Evolutionary conservation across 2,888 invertebrate genomes (phyloP).

Genomic region (Scaeva pyrastri): DNA sequence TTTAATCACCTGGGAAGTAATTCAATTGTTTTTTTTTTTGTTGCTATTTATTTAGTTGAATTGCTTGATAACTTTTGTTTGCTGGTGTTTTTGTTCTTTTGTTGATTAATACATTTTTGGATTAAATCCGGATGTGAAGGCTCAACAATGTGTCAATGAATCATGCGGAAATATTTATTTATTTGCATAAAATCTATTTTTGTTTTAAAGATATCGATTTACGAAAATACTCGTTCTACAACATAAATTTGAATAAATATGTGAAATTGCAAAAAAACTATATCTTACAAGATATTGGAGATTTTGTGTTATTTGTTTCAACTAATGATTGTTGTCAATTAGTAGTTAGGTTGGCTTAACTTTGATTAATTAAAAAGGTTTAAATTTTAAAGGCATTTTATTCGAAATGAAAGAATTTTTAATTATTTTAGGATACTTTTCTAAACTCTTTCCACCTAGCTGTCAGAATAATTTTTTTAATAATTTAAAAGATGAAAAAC

Average conservation of each 20-base stretch:
- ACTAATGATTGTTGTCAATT: not conserved
- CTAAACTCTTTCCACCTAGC: no score
- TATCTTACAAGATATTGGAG: no score
- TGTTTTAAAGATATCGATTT: not conserved
- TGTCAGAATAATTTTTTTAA: no score
- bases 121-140: slow-evolving; percentile 46
- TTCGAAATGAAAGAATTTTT: no score
- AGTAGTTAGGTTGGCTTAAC: not conserved
- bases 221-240: not conserved
- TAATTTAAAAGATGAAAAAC: no score
- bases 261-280: not conserved
- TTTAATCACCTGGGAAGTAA: slow-evolving; percentile 22
- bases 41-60: slow-evolving; percentile 27
- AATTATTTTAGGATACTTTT: no score
- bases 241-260: not conserved
- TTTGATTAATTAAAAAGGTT: not conserved
- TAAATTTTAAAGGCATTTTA: no score
- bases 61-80: slow-evolving; percentile 28
- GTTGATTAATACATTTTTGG: slow-evolving; percentile 18
- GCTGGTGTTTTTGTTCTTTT: not conserved
- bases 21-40: slow-evolving; percentile 24
- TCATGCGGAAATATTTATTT: slow-evolving; percentile 38
- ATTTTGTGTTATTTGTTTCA: no score
- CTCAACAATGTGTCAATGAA: slow-evolving; percentile 33
- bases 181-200: not conserved